These are phyloP conservation scores for Aix galericulata DNA, from an alignment of 2,113 vertebrate genomes.

Conservation along the genomic window DNA sequence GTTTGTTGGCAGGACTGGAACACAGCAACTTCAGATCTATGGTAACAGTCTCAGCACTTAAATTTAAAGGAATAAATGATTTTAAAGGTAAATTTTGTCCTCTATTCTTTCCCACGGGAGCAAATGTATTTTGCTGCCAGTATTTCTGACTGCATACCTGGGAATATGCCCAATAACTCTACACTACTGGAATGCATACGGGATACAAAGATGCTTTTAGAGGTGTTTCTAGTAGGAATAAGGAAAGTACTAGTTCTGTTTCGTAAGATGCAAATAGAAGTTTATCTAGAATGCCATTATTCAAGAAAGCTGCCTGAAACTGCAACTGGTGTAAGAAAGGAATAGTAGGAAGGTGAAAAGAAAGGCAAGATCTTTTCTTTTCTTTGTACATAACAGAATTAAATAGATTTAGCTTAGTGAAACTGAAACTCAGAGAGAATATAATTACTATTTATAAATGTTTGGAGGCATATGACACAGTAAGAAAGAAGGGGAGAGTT, in stretches of 20 bases:
- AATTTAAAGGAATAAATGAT: not conserved
- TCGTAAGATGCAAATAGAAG: not conserved
- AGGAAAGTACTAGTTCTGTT: not conserved
- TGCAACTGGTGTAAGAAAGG: not conserved
- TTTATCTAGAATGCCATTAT: not conserved
- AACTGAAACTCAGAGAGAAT: not conserved
- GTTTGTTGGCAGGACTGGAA: not conserved
- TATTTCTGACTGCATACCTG: not conserved
- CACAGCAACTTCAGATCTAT: not conserved
- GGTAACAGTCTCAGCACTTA: not conserved
- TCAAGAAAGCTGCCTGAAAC: not conserved
- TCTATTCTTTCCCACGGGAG: not conserved
- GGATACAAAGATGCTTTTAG: not conserved
- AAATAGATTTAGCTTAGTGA: not conserved
- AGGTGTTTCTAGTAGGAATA: not conserved
- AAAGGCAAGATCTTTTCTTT: not conserved
- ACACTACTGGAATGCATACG: not conserved
- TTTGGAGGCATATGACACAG: not conserved
- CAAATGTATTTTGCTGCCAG: not conserved
- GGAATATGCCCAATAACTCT: not conserved
- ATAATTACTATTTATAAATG: not conserved
- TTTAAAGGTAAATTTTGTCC: not conserved
- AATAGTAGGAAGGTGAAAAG: not conserved
- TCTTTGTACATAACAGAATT: not conserved
- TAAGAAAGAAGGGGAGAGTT: not conserved